Percentiles rank a stretch among this genome's conserved stretches.
phyloP scores from a whole-genome alignment of 1,140 invertebrate species.

The Liolophura sinensis region DNA sequence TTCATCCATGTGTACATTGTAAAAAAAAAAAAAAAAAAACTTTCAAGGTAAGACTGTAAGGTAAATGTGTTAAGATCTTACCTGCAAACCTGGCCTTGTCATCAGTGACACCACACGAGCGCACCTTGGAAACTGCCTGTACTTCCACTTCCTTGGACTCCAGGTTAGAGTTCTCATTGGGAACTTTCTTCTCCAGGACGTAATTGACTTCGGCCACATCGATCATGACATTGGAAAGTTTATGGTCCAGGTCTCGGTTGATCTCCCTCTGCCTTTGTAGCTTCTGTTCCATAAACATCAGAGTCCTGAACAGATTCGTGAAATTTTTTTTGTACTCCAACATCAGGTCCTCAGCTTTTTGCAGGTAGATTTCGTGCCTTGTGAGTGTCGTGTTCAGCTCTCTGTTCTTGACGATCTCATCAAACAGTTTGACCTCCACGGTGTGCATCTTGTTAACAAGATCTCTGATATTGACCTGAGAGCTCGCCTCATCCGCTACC shows the following conservation, averaged over 20 bases:
- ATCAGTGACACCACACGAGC: slow-evolving; percentile 22
- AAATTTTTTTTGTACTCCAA: slow-evolving; percentile 38
- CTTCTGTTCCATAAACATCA: slow-evolving; percentile 39
- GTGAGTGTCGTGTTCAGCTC: slow-evolving; percentile 43
- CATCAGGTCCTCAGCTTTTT: slow-evolving; percentile 29
- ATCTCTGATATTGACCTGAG: too few species aligned
- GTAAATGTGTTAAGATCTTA: slow-evolving; percentile 16
- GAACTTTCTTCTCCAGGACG: slow-evolving; percentile 33
- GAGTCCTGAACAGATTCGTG: slow-evolving; percentile 36
- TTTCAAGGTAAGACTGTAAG: too few species aligned
- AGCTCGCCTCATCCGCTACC: too few species aligned
- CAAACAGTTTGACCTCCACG: slow-evolving; percentile 38
- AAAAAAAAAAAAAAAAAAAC: too few species aligned
- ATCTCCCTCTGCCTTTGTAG: slow-evolving; percentile 33
- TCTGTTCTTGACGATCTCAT: slow-evolving; percentile 39
- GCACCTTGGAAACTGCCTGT: slow-evolving; percentile 37
- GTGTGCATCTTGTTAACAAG: slow-evolving; percentile 21
- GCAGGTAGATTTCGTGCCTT: slow-evolving; percentile 32
- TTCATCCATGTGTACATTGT: too few species aligned
- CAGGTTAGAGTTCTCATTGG: slow-evolving; percentile 11
- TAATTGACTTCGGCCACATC: slow-evolving; percentile 52
- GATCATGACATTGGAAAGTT: slow-evolving; percentile 45
- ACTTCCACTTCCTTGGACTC: slow-evolving; percentile 32
- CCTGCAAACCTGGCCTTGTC: slow-evolving; percentile 34
- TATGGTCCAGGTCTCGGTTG: slow-evolving; percentile 45